Percentiles rank a stretch among this genome's conserved stretches.
Conservation (phyloP, 2,113 vertebrate species). For the Brachypteracias leptosomus region DNA sequence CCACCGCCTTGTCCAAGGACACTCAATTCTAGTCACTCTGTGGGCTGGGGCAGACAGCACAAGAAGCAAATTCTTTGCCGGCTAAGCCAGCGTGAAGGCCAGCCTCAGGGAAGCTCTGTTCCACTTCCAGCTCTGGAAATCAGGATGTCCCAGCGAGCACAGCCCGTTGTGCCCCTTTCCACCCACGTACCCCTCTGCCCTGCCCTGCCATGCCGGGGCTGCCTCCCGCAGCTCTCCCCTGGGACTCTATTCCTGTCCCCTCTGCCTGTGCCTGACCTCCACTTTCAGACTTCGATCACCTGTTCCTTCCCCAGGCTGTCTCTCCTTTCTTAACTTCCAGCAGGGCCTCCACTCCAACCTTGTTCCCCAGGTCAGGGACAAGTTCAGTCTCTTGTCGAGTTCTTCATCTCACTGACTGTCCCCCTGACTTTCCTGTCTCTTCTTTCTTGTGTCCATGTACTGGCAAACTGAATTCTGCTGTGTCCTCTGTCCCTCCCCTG, state of each 20-base stretch:
- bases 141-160: neutral
- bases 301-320: neutral
- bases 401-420: neutral
- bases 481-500: neutral
- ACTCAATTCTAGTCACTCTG: neutral
- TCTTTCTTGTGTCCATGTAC: neutral
- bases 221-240: neutral
- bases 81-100: neutral
- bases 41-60: neutral
- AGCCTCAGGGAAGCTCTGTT: neutral
- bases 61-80: conserved; percentile 22
- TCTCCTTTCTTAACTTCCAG: neutral
- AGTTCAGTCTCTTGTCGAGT: neutral
- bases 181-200: neutral
- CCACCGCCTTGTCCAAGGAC: neutral
- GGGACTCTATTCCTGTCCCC: neutral
- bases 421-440: neutral
- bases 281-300: neutral
- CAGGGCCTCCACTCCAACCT: neutral
- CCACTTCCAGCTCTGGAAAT: neutral
- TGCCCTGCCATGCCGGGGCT: neutral
- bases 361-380: neutral
- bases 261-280: neutral
- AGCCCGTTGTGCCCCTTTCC: neutral
- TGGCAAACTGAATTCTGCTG: neutral